Conservation (phyloP, 2,113 vertebrate species). For the Amazona guildingii region DNA sequence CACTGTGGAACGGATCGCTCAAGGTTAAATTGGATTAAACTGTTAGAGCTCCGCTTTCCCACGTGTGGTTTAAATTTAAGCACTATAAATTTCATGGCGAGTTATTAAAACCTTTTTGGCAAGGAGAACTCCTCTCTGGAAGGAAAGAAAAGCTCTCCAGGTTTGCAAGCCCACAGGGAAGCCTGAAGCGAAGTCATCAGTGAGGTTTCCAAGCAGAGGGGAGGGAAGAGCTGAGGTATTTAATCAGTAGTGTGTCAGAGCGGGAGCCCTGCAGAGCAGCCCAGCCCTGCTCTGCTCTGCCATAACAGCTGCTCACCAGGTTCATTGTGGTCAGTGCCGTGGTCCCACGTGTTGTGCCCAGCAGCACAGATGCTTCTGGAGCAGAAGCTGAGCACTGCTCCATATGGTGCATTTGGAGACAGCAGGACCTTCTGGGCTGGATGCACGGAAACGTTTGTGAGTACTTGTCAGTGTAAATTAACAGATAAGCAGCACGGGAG, state of each 20-base stretch:
- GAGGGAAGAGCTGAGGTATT: not conserved
- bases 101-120: slow-evolving; percentile 67
- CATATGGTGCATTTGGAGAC: not conserved
- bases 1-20: not conserved
- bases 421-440: not conserved
- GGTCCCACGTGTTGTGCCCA: not conserved
- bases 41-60: slow-evolving; percentile 57
- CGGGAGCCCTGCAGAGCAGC: not conserved
- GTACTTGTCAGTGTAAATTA: not conserved
- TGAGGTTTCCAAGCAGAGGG: not conserved
- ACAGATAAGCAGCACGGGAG: not conserved
- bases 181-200: not conserved
- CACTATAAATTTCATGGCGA: slow-evolving; percentile 46
- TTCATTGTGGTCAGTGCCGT: not conserved
- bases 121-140: not conserved
- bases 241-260: not conserved
- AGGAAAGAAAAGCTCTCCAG: not conserved
- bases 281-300: not conserved
- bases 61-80: slow-evolving; percentile 64
- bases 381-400: not conserved
- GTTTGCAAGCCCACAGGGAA: slow-evolving; percentile 17
- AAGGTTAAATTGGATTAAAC: slow-evolving; percentile 58
- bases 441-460: not conserved
- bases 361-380: not conserved
- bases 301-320: not conserved